These are phyloP conservation scores for Acropternis orthonyx DNA, from an alignment of 2,797 vertebrate genomes.

Conservation along the genomic window DNA sequence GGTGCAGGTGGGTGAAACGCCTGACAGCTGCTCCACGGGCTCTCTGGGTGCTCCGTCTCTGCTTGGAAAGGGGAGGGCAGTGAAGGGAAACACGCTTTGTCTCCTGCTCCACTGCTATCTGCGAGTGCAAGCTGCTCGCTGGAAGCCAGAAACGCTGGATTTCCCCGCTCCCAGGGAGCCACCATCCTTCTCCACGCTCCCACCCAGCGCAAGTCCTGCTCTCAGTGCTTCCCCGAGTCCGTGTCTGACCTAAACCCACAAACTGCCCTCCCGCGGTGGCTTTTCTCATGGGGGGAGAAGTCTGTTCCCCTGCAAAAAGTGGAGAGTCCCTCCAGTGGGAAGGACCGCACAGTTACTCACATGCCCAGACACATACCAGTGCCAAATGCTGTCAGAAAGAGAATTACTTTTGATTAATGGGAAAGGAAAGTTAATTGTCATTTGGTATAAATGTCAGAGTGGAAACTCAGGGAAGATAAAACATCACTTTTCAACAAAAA, in stretches of 20 bases:
- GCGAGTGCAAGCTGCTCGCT: neutral
- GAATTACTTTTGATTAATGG: constrained; percentile 45
- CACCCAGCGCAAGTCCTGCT: neutral
- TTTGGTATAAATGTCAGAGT: constrained; percentile 27
- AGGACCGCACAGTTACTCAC: neutral
- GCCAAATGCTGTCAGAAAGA: neutral
- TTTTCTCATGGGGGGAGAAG: neutral
- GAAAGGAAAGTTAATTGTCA: constrained; percentile 53
- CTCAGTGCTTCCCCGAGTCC: fast-evolving
- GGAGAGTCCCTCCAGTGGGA: neutral
- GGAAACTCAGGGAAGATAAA: constrained; percentile 30
- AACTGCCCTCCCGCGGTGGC: neutral
- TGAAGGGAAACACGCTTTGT: neutral
- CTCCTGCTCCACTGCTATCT: neutral
- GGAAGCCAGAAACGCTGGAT: neutral
- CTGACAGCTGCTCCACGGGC: neutral
- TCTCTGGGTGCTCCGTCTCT: fast-evolving
- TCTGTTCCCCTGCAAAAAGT: neutral
- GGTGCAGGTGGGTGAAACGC: neutral
- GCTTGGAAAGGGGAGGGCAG: neutral
- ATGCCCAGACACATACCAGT: neutral
- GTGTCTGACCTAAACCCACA: neutral
- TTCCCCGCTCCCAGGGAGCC: neutral
- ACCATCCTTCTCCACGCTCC: neutral
- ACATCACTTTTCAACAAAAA: constrained; percentile 2